Conservation (phyloP, 2,113 vertebrate species). For the Lucifuga dentata region DNA sequence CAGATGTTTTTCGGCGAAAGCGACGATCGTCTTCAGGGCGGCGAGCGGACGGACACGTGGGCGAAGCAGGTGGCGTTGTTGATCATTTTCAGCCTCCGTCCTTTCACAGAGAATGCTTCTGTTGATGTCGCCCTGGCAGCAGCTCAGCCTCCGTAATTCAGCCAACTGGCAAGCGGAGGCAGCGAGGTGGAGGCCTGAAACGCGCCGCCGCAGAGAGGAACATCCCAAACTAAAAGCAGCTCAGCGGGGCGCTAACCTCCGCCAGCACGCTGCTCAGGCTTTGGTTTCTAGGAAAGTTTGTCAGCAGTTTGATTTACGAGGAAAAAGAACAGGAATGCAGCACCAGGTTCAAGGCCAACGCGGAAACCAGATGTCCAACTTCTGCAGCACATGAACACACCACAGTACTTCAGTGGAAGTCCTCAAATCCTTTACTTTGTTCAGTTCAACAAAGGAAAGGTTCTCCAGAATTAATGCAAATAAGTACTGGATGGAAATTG, state of each 20-base stretch:
- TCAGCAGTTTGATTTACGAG: background rate
- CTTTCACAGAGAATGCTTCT: slow-evolving; percentile 54
- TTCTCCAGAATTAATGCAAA: too few relatives aligned
- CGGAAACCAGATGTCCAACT: background rate
- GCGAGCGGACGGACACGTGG: slow-evolving; percentile 38
- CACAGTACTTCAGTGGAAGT: background rate
- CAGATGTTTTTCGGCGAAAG: slow-evolving; percentile 40
- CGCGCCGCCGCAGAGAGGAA: slow-evolving; percentile 47
- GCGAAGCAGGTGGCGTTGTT: slow-evolving; percentile 62
- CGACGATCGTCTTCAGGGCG: background rate
- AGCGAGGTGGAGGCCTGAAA: slow-evolving; percentile 41
- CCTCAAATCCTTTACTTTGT: too few relatives aligned
- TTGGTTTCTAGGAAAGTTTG: too few relatives aligned
- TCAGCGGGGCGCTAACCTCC: slow-evolving; percentile 52
- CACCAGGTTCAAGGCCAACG: background rate
- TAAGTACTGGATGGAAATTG: too few relatives aligned
- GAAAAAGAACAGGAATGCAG: slow-evolving; percentile 28
- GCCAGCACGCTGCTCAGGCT: slow-evolving; percentile 5
- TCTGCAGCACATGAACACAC: slow-evolving; percentile 11
- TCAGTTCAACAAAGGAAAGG: too few relatives aligned
- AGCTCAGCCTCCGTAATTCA: slow-evolving; percentile 19
- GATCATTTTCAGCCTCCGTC: slow-evolving; percentile 63
- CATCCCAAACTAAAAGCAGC: slow-evolving; percentile 37
- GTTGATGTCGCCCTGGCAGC: slow-evolving; percentile 59
- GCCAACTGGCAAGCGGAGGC: slow-evolving; percentile 51